These are phyloP conservation scores for Heliconius hewitsoni DNA, from an alignment of 1,140 invertebrate genomes.

Conservation along the genomic window DNA sequence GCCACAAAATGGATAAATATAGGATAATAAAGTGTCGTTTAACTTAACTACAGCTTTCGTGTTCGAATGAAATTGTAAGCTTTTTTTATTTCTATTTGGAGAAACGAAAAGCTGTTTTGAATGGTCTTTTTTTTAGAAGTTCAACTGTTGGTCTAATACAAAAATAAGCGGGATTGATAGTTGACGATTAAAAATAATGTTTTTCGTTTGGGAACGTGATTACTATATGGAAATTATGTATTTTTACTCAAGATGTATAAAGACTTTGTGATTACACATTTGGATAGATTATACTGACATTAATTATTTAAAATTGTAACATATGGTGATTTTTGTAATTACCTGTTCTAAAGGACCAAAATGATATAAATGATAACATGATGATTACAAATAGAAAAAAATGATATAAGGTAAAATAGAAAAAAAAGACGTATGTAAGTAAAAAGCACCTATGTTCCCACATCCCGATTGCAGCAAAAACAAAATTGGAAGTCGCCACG, in stretches of 20 bases:
- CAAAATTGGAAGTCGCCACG: constrained; percentile 39
- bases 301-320: not conserved
- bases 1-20: constrained; percentile 70
- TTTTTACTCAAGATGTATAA: not conserved
- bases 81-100: constrained; percentile 34
- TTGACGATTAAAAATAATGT: constrained; percentile 3
- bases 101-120: constrained; percentile 7
- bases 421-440: not conserved
- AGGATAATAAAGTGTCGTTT: constrained; percentile 79
- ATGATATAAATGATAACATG: not conserved
- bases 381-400: not conserved
- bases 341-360: not conserved
- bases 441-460: not conserved
- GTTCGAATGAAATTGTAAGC: constrained; percentile 56
- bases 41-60: constrained; percentile 69
- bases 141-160: not conserved
- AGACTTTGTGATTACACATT: not conserved
- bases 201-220: not conserved
- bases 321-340: not conserved
- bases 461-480: not conserved
- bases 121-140: constrained; percentile 13
- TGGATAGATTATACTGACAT: not conserved
- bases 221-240: not conserved
- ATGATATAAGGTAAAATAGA: not conserved
- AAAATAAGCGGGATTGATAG: not conserved